A percentile compares a stretch with the other conserved stretches of the same genome.
phyloP scores from a whole-genome alignment of 2,113 vertebrate species.

The Fulica atra region DNA sequence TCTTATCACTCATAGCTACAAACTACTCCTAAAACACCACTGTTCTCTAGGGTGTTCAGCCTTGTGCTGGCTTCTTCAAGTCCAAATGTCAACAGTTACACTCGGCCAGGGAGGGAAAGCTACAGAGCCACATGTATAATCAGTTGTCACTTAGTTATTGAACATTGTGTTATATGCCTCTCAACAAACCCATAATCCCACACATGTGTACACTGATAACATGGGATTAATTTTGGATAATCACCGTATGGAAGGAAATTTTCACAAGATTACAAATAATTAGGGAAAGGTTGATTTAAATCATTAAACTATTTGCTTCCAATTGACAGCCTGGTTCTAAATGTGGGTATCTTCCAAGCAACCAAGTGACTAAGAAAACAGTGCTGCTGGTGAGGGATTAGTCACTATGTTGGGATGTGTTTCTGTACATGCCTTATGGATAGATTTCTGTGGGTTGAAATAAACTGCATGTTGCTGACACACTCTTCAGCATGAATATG shows the following conservation, averaged over 20 bases:
- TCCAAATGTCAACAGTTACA: neutral
- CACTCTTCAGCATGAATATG: neutral
- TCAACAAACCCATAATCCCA: neutral
- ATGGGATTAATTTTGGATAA: neutral
- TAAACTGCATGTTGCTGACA: conserved; percentile 45
- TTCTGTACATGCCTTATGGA: conserved; percentile 55
- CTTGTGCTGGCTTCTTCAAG: neutral
- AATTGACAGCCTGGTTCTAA: conserved; percentile 40
- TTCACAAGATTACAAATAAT: neutral
- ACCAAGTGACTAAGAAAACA: conserved; percentile 34
- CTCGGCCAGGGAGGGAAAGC: neutral
- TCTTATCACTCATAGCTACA: neutral
- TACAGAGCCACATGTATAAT: neutral
- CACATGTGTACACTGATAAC: neutral
- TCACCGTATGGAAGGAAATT: neutral
- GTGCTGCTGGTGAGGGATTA: conserved; percentile 36
- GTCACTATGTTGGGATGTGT: conserved; percentile 48
- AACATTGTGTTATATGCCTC: neutral
- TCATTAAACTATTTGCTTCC: neutral
- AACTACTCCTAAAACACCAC: neutral
- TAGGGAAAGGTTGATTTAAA: neutral
- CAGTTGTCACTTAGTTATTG: neutral
- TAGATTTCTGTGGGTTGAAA: conserved; percentile 27
- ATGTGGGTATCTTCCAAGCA: conserved; percentile 11
- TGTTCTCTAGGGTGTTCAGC: neutral